Evolutionary conservation across 2,888 invertebrate genomes (phyloP).

Genomic region (Nemapogon koenigi): DNA sequence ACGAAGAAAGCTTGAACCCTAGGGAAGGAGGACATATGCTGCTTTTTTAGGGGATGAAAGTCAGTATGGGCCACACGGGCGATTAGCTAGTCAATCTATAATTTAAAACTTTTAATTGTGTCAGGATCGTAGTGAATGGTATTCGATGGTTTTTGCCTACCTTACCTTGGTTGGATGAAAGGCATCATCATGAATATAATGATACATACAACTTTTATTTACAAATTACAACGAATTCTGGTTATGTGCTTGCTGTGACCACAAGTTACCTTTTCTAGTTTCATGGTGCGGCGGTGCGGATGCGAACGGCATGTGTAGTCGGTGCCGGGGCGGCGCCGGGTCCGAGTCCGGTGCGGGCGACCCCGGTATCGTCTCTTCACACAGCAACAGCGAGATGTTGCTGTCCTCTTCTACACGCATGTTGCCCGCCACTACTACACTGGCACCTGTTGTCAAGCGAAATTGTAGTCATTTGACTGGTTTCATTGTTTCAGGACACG

Average conservation of each 20-base stretch:
- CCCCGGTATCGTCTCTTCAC: conserved; percentile 90
- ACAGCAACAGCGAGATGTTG: conserved; percentile 76
- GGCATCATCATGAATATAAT: background rate
- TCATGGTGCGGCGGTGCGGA: conserved; percentile 63
- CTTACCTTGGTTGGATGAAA: too few species aligned
- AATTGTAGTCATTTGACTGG: too few species aligned
- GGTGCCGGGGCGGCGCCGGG: conserved; percentile 54
- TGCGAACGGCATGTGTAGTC: conserved; percentile 74
- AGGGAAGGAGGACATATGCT: too few species aligned
- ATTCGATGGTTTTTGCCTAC: too few species aligned
- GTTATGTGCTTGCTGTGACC: background rate
- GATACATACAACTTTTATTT: background rate
- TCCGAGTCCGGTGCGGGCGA: conserved; percentile 78
- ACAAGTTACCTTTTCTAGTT: conserved; percentile 12
- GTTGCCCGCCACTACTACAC: conserved; percentile 32
- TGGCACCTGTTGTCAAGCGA: too few species aligned
- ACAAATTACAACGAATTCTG: background rate
- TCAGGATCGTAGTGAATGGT: too few species aligned
- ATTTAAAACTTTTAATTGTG: too few species aligned
- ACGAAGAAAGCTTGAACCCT: too few species aligned
- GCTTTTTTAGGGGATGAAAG: too few species aligned
- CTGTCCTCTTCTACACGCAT: conserved; percentile 62
- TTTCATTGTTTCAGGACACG: too few species aligned
- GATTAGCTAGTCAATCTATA: too few species aligned
- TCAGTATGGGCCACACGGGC: too few species aligned